phyloP scores from a whole-genome alignment of 1,140 invertebrate genomes.

The Drosophila pseudoobscura region DNA sequence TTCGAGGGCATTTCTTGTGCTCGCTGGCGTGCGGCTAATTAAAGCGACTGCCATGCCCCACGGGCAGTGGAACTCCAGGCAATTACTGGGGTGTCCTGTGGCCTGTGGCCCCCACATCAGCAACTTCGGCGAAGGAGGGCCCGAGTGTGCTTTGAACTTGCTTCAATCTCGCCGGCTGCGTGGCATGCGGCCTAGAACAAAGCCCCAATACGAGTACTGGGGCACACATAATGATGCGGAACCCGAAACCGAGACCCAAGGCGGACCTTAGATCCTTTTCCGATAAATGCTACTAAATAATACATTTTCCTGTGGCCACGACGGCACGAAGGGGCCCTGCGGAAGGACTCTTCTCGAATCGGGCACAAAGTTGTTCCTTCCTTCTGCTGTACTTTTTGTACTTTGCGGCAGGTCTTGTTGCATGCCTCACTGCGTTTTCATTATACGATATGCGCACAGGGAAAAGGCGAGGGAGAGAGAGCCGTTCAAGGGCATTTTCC shows the following conservation, averaged over 20 bases:
- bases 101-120: too few species aligned
- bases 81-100: slow-evolving; percentile 54
- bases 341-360: slow-evolving; percentile 32
- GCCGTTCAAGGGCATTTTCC: slow-evolving; percentile 70
- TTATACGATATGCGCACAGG: slow-evolving; percentile 32
- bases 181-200: slow-evolving; percentile 47
- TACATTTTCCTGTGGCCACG: slow-evolving; percentile 32
- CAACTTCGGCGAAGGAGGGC: too few species aligned
- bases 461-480: neutral
- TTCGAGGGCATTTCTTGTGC: slow-evolving; percentile 53
- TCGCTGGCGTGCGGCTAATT: slow-evolving; percentile 65
- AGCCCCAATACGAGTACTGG: slow-evolving; percentile 9
- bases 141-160: slow-evolving; percentile 59
- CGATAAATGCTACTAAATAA: slow-evolving; percentile 21
- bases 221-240: slow-evolving; percentile 67
- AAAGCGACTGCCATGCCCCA: slow-evolving; percentile 50
- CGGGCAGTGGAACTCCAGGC: slow-evolving; percentile 49
- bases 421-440: slow-evolving; percentile 75
- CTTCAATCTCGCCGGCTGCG: slow-evolving; percentile 43
- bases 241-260: slow-evolving; percentile 19
- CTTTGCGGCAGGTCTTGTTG: slow-evolving; percentile 31
- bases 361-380: slow-evolving; percentile 48
- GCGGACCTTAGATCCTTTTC: slow-evolving; percentile 11
- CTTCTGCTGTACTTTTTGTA: slow-evolving; percentile 35
- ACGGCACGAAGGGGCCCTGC: slow-evolving; percentile 33